phyloP scores from a whole-genome alignment of 2,113 vertebrate genomes.

The Taxidea taxus region DNA sequence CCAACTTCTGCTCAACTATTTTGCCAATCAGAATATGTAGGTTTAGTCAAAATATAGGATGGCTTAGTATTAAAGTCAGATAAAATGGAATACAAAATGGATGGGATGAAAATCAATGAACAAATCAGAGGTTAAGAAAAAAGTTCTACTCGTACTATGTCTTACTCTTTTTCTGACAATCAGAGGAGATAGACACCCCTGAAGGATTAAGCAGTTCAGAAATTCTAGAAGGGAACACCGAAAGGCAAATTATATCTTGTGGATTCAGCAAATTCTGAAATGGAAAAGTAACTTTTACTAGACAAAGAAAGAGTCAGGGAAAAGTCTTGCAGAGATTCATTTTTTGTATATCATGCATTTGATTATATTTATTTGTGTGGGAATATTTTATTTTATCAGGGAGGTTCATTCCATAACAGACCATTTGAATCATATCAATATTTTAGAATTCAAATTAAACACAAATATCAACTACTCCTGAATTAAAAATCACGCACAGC shows the following conservation, averaged over 20 bases:
- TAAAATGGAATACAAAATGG: not conserved
- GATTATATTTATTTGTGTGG: not conserved
- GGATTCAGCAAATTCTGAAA: constrained; percentile 3
- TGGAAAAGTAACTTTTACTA: not conserved
- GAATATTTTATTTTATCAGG: not conserved
- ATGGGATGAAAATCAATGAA: not conserved
- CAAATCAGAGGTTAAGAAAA: not conserved
- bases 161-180: not conserved
- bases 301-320: not conserved
- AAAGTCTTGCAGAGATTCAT: not conserved
- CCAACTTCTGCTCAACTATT: not conserved
- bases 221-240: not conserved
- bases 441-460: not conserved
- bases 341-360: not conserved
- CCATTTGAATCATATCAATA: not conserved
- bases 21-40: not conserved
- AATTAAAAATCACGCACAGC: not conserved
- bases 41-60: not conserved
- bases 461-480: not conserved
- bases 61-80: not conserved
- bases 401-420: not conserved
- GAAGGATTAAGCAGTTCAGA: not conserved
- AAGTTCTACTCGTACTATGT: not conserved
- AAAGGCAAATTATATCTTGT: not conserved
- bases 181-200: not conserved